These are phyloP conservation scores for Drosophila putrida DNA, from an alignment of 2,888 invertebrate genomes.

Conservation along the genomic window DNA sequence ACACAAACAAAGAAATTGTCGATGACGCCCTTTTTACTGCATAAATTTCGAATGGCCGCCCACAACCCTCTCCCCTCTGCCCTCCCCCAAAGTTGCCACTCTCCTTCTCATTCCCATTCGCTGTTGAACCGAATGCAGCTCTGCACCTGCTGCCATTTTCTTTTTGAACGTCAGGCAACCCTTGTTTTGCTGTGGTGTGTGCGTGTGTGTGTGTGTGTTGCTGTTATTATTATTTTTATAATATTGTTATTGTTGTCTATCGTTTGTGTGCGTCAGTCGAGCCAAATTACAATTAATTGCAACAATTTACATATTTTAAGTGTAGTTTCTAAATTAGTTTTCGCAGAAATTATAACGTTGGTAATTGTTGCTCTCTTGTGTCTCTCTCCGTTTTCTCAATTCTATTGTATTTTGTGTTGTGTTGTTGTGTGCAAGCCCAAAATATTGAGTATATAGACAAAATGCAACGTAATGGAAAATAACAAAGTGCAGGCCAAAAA, in stretches of 20 bases:
- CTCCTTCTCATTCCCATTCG: slow-evolving; percentile 8
- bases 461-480: slow-evolving; percentile 65
- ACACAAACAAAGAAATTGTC: slow-evolving; percentile 29
- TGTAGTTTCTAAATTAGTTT: slow-evolving; percentile 38
- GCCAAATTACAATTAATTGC: slow-evolving; percentile 72
- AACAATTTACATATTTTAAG: slow-evolving; percentile 68
- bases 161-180: slow-evolving; percentile 68
- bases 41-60: slow-evolving; percentile 52
- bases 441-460: slow-evolving; percentile 42
- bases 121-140: slow-evolving; percentile 48
- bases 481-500: slow-evolving; percentile 64
- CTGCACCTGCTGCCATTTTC: slow-evolving; percentile 79
- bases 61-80: slow-evolving; percentile 8
- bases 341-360: slow-evolving; percentile 40
- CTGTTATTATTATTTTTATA: slow-evolving; percentile 29
- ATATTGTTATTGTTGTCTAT: slow-evolving; percentile 44
- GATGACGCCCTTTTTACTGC: slow-evolving; percentile 70
- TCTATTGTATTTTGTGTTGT: slow-evolving; percentile 19
- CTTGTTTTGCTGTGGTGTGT: slow-evolving; percentile 34
- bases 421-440: slow-evolving; percentile 22
- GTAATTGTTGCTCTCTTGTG: slow-evolving; percentile 23
- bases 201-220: neutral
- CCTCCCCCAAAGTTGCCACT: neutral
- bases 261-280: slow-evolving; percentile 37
- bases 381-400: slow-evolving; percentile 16